A percentile compares a stretch with the other conserved stretches of the same genome.
phyloP scores from a whole-genome alignment of 2,888 invertebrate genomes.

The Odontocerum albicorne region DNA sequence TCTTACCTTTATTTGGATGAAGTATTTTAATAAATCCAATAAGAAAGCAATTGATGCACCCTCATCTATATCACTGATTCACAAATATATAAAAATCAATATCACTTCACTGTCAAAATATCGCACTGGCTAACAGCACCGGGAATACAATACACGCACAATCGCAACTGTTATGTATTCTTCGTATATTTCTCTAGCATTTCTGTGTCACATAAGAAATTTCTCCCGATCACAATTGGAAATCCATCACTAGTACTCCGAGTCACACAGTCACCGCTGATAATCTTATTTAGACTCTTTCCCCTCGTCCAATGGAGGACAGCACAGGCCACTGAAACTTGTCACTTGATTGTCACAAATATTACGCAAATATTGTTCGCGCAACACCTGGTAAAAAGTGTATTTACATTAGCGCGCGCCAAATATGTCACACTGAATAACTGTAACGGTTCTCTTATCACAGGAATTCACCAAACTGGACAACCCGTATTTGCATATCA shows the following conservation, averaged over 20 bases:
- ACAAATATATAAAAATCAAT: too few species aligned
- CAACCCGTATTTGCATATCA: slow-evolving; percentile 14
- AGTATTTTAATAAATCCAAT: slow-evolving; percentile 18
- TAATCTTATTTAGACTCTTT: too few species aligned
- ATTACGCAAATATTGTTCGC: too few species aligned
- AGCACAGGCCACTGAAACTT: too few species aligned
- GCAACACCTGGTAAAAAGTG: too few species aligned
- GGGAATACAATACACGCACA: too few species aligned
- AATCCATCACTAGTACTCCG: slow-evolving; percentile 8
- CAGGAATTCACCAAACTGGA: not conserved
- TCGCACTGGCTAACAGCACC: too few species aligned
- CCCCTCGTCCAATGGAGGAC: too few species aligned
- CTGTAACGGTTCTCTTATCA: slow-evolving; percentile 12
- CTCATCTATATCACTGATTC: too few species aligned
- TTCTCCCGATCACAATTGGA: slow-evolving; percentile 17
- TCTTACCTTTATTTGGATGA: too few species aligned
- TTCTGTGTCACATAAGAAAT: slow-evolving; percentile 25
- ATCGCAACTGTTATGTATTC: not conserved
- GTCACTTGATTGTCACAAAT: slow-evolving; percentile 1
- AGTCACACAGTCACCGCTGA: too few species aligned
- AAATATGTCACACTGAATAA: not conserved
- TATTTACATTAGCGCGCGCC: not conserved
- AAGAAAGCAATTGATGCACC: too few species aligned
- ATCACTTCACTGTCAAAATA: slow-evolving; percentile 17
- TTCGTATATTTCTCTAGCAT: slow-evolving; percentile 9